phyloP scores from a whole-genome alignment of 2,797 vertebrate genomes.

The Pogoniulus pusillus region DNA sequence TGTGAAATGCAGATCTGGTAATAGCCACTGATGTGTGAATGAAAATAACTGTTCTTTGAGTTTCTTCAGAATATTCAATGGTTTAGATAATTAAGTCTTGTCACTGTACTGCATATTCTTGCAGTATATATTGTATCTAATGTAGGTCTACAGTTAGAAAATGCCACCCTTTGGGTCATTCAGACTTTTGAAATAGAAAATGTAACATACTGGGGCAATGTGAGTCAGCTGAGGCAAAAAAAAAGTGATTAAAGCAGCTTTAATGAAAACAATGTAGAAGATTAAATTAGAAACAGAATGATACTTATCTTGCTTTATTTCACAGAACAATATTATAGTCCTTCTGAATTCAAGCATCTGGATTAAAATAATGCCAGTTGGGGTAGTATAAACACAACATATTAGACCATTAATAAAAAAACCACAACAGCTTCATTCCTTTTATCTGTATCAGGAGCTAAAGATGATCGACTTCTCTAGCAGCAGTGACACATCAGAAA shows the following conservation, averaged over 20 bases:
- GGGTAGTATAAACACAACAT: not conserved
- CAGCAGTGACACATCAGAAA: constrained; percentile 12
- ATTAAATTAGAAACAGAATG: not conserved
- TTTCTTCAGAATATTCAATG: not conserved
- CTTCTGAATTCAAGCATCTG: not conserved
- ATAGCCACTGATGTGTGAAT: not conserved
- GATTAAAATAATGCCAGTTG: not conserved
- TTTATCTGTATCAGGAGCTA: not conserved
- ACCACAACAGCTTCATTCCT: not conserved
- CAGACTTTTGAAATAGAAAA: not conserved
- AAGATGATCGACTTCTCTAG: constrained; percentile 3
- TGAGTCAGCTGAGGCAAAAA: not conserved
- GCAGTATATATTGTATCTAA: not conserved
- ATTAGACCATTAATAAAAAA: constrained; percentile 3
- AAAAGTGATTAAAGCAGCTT: not conserved
- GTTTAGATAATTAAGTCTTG: not conserved
- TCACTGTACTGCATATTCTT: not conserved
- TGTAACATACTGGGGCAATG: not conserved
- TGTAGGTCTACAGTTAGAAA: not conserved
- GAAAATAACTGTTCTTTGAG: not conserved
- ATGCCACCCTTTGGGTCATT: not conserved
- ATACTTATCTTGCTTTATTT: not conserved
- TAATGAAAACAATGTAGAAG: not conserved
- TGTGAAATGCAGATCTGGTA: not conserved
- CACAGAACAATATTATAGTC: not conserved